Evolutionary conservation across 1,140 invertebrate species (phyloP), one percentile per base, ranked within the genome.

Genomic region (Ceratitis capitata): DNA sequence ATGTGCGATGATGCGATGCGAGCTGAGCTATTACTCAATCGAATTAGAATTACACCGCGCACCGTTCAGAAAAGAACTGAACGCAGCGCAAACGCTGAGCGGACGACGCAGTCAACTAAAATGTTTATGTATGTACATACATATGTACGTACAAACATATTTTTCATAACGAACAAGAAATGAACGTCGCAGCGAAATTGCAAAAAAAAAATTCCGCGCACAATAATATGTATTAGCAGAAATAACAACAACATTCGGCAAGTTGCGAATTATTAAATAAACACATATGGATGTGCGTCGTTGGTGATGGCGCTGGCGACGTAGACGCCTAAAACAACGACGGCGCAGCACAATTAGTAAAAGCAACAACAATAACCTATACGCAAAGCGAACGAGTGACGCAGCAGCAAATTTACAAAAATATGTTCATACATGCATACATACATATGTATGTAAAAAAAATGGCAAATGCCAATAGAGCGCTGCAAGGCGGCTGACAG

Each of bases 61-160:
- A 84, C 86, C 86, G 90, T 89, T 91, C 90, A 89, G 89, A 91
- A 91, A 91, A 89, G 90, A 91, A 91, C 86, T 85, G 84, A 85
- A 84, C 85, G 58, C 85, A 85, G 35, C 82, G 74, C 53, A 82
- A 56, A n/a, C 53, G 78, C n/a, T 78, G 35, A 78, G 69, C 39
- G 39, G 39, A 45, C 69, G 42, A 6, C 69, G 85, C 85, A 58
- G 85, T 61, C 85, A 86, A 74, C 82, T 86, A 78, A 86, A 78
- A 49, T n/a, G n/a, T n/a, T n/a, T n/a, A n/a, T n/a, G n/a, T n/a
- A n/a, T n/a, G n/a, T n/a, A n/a, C n/a, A n/a, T n/a, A n/a, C n/a
- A n/a, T n/a, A n/a, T n/a, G n/a, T n/a, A n/a, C n/a, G n/a, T n/a
- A n/a, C n/a, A n/a, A n/a, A n/a, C n/a, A n/a, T 74, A 61, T 84